Evolutionary conservation across 1,140 invertebrate species (phyloP).

Genomic region (Procambarus clarkii): DNA sequence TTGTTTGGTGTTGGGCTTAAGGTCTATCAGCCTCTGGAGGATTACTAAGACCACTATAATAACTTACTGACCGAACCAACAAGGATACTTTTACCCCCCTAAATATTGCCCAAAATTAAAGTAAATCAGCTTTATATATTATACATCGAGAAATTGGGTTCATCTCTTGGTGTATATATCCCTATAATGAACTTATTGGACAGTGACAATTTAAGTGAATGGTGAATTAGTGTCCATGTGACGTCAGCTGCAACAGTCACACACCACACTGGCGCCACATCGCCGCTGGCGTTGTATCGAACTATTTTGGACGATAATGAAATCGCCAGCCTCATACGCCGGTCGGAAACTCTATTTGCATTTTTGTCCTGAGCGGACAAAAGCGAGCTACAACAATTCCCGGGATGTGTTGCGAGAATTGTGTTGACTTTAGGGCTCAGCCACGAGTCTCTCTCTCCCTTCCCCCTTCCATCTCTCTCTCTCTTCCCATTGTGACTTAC

Average conservation of each 20-base stretch:
- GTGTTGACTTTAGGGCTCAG: neutral
- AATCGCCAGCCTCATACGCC: neutral
- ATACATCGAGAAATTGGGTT: too few relatives aligned
- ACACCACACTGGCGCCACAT: neutral
- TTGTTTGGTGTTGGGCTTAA: too few relatives aligned
- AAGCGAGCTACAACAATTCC: neutral
- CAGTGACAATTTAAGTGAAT: too few relatives aligned
- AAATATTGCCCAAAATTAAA: too few relatives aligned
- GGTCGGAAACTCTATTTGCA: neutral
- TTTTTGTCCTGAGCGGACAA: neutral
- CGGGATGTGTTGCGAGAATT: neutral
- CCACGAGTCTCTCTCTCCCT: neutral
- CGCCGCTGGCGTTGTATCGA: neutral
- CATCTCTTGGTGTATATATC: too few relatives aligned
- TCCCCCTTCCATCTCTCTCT: neutral
- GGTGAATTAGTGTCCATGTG: neutral
- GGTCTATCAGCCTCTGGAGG: too few relatives aligned
- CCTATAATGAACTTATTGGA: too few relatives aligned
- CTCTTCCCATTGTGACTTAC: too few relatives aligned
- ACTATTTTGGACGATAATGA: neutral
- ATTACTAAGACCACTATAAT: too few relatives aligned
- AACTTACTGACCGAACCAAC: too few relatives aligned
- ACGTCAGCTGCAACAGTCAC: neutral
- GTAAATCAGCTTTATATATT: too few relatives aligned
- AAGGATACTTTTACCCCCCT: too few relatives aligned